phyloP scores from a whole-genome alignment of 2,888 invertebrate genomes.

The Meta bourneti region DNA sequence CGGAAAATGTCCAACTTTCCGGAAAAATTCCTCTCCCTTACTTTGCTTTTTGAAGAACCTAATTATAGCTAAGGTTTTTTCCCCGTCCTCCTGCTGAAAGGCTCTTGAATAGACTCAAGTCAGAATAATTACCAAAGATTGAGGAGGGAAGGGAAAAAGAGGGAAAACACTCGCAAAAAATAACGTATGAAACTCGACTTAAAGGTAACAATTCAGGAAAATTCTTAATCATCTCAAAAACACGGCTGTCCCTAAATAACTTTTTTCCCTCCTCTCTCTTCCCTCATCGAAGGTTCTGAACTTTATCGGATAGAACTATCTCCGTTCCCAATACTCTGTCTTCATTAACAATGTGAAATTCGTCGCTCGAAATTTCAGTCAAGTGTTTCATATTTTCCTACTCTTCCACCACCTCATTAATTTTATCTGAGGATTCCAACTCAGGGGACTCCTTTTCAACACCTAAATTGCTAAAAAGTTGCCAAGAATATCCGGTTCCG shows the following conservation, averaged over 20 bases:
- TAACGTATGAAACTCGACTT: slow-evolving; percentile 23
- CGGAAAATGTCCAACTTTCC: slow-evolving; percentile 41
- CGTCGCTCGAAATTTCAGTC: slow-evolving; percentile 47
- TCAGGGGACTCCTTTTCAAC: slow-evolving; percentile 12
- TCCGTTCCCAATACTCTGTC: slow-evolving; percentile 22
- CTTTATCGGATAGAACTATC: slow-evolving; percentile 33
- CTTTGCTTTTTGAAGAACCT: slow-evolving; percentile 39
- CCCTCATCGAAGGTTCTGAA: not conserved
- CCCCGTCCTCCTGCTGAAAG: not conserved
- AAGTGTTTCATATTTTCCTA: slow-evolving; percentile 50
- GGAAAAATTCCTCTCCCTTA: slow-evolving; percentile 25
- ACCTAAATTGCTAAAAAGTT: slow-evolving; percentile 17
- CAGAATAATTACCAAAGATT: slow-evolving; percentile 50
- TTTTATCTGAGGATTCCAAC: slow-evolving; percentile 50
- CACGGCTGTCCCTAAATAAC: slow-evolving; percentile 24
- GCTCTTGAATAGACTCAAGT: slow-evolving; percentile 26
- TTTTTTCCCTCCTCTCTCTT: slow-evolving; percentile 13
- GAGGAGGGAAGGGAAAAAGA: slow-evolving; percentile 18
- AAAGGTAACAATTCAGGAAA: slow-evolving; percentile 47
- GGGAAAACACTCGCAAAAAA: not conserved
- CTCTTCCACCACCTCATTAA: slow-evolving; percentile 38
- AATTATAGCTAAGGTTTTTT: slow-evolving; percentile 42
- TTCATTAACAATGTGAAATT: slow-evolving; percentile 62
- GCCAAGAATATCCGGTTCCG: not conserved
- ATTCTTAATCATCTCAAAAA: slow-evolving; percentile 60